phyloP scores from a whole-genome alignment of 2,888 invertebrate species.

The Adineta ricciae region DNA sequence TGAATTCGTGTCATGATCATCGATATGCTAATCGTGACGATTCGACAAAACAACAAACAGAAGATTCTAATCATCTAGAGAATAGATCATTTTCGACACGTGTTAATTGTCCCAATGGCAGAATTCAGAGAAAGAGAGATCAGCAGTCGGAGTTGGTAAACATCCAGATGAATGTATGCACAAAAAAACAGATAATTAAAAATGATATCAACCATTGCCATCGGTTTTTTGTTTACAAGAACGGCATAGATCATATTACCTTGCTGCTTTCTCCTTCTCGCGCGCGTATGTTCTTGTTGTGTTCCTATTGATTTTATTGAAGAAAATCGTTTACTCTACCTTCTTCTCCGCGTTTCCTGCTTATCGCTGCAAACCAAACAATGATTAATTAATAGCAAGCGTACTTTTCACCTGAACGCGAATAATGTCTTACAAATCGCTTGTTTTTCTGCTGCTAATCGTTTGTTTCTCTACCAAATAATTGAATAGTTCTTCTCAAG shows the following conservation, averaged over 20 bases:
- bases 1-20: neutral
- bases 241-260: neutral
- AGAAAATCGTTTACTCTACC: neutral
- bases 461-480: neutral
- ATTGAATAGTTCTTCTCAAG: neutral
- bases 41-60: neutral
- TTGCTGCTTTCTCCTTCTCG: neutral
- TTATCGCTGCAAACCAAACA: no score
- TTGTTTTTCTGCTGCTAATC: neutral
- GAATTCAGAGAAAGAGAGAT: neutral
- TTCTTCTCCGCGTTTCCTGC: no score
- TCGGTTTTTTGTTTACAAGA: neutral
- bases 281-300: neutral
- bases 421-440: neutral
- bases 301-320: neutral
- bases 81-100: constrained; percentile 5
- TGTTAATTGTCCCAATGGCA: neutral
- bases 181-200: neutral
- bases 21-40: neutral
- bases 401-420: neutral
- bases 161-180: neutral
- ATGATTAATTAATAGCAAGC: neutral
- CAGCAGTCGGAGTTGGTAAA: neutral
- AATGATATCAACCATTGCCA: neutral
- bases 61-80: neutral